A percentile compares a stretch with the other conserved stretches of the same genome.
Conservation (phyloP, 2,888 invertebrate genomes). For the Synergus laeviventris region DNA sequence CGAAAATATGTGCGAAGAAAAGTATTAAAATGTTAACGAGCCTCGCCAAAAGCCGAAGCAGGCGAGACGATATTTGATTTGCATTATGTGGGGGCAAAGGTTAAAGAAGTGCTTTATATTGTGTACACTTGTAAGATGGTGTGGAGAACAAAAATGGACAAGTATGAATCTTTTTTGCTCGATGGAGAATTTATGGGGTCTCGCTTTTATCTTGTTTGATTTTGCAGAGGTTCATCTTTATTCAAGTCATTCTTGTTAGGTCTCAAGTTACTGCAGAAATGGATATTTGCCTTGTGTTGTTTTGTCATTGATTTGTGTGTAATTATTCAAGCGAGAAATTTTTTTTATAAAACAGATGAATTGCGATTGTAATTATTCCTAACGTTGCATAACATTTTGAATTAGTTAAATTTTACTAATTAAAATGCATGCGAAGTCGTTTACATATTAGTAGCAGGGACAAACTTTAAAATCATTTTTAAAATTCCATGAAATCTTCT, state of each 20-base stretch:
- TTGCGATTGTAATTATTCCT: background rate
- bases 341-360: no score
- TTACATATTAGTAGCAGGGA: no score
- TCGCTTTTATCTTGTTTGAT: background rate
- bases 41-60: background rate
- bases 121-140: constrained; percentile 9
- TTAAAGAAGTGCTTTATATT: constrained; percentile 4
- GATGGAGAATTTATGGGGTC: constrained; percentile 16
- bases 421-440: no score
- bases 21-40: constrained; percentile 37
- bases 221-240: constrained; percentile 21
- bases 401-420: no score
- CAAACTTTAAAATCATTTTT: no score
- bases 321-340: background rate
- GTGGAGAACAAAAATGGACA: constrained; percentile 16
- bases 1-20: constrained; percentile 33
- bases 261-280: constrained; percentile 25
- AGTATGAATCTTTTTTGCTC: background rate
- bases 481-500: no score
- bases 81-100: constrained; percentile 27
- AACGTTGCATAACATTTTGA: no score
- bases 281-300: constrained; percentile 9
- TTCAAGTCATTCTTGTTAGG: constrained; percentile 9
- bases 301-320: background rate
- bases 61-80: constrained; percentile 20